These are phyloP conservation scores for Augochlora pura DNA, from an alignment of 1,140 invertebrate species.

Conservation along the genomic window DNA sequence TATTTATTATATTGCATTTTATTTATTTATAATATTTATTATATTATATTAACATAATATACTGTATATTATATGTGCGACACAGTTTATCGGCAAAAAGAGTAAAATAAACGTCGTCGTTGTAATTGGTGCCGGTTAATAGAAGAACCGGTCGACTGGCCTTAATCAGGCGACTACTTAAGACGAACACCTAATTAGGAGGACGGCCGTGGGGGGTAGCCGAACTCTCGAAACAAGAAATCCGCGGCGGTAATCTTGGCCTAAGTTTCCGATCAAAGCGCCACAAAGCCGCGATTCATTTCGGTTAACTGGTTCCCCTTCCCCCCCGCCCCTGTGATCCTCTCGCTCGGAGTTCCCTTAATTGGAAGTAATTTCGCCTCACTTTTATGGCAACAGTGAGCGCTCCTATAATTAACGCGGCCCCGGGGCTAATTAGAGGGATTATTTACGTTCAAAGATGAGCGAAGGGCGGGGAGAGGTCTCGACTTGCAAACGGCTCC, in stretches of 20 bases:
- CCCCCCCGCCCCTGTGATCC: too few relatives aligned
- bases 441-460: constrained; percentile 4
- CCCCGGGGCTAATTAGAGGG: not conserved
- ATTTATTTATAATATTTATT: too few relatives aligned
- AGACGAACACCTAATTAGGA: not conserved
- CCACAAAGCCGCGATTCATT: not conserved
- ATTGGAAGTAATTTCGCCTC: constrained; percentile 5
- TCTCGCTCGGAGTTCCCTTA: not conserved
- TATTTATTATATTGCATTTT: too few relatives aligned
- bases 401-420: not conserved
- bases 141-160: too few relatives aligned
- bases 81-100: too few relatives aligned
- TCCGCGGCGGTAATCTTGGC: not conserved
- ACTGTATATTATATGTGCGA: too few relatives aligned
- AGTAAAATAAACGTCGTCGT: too few relatives aligned
- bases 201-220: too few relatives aligned
- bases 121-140: too few relatives aligned
- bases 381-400: constrained; percentile 1
- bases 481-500: not conserved
- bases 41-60: too few relatives aligned
- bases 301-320: not conserved
- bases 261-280: not conserved
- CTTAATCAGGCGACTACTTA: too few relatives aligned
- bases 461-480: not conserved
- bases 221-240: not conserved